phyloP scores from a whole-genome alignment of 1,140 invertebrate genomes.

The Lethrus apterus region DNA sequence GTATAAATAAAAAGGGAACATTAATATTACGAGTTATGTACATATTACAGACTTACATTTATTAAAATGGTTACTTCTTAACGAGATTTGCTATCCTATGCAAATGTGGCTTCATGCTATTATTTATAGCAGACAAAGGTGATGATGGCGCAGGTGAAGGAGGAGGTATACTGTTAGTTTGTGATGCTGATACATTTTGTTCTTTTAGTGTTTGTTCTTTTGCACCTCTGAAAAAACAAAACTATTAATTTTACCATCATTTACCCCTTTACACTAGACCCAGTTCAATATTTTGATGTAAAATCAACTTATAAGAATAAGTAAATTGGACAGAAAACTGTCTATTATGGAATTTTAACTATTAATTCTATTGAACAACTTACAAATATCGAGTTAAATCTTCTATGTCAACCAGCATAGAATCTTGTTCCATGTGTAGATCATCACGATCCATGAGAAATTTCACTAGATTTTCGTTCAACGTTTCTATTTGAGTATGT shows the following conservation, averaged over 20 bases:
- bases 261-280: not conserved
- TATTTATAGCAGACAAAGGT: conserved; percentile 34
- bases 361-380: no score
- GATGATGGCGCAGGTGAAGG: conserved; percentile 37
- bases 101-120: conserved; percentile 39
- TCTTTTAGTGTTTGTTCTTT: conserved; percentile 44
- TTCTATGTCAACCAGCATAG: conserved; percentile 94
- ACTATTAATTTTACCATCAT: not conserved
- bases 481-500: conserved; percentile 83
- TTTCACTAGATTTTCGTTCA: conserved; percentile 84
- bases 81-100: conserved; percentile 43
- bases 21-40: conserved; percentile 9
- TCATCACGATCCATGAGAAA: conserved; percentile 85
- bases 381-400: conserved; percentile 87
- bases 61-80: conserved; percentile 40
- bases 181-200: conserved; percentile 27
- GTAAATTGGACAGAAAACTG: not conserved
- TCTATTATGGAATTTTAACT: not conserved
- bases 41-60: conserved; percentile 7
- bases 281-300: no score
- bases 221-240: conserved; percentile 42
- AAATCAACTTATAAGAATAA: no score
- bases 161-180: conserved; percentile 38
- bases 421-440: conserved; percentile 94
- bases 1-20: conserved; percentile 5